A percentile compares a stretch with the other conserved stretches of the same genome.
Evolutionary conservation across 2,888 invertebrate species (phyloP).

Genomic region (Hermodice carunculata): DNA sequence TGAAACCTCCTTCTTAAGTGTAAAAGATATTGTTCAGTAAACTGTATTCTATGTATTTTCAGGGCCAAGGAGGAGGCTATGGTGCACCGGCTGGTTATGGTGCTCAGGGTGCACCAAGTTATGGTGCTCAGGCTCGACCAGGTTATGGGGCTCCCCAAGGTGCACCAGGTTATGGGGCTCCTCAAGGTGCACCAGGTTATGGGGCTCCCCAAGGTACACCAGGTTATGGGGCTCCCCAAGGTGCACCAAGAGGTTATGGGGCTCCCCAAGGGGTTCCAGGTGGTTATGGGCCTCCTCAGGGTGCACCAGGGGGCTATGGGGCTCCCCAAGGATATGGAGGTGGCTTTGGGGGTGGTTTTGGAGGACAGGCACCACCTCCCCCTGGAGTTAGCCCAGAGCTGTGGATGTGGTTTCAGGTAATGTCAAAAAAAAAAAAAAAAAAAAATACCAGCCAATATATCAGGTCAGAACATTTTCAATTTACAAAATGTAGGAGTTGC

Average conservation of each 20-base stretch:
- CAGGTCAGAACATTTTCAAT: no score
- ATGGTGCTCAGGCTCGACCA: not conserved
- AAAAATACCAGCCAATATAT: not conserved
- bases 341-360: constrained; percentile 28
- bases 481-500: no score
- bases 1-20: no score
- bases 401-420: constrained; percentile 68
- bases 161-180: not conserved
- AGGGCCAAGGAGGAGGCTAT: no score
- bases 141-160: no score
- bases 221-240: not conserved
- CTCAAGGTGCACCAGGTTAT: not conserved
- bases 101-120: no score
- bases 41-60: no score
- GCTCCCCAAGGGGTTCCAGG: not conserved
- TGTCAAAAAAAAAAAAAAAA: not conserved
- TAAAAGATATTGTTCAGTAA: no score
- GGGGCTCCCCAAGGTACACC: not conserved
- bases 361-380: constrained; percentile 41
- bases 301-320: not conserved
- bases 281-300: not conserved
- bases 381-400: constrained; percentile 61
- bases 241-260: not conserved
- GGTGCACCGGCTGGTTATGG: no score
- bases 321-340: constrained; percentile 25